These are phyloP conservation scores for Cichladusa arquata DNA, from an alignment of 2,113 vertebrate genomes.

Conservation along the genomic window DNA sequence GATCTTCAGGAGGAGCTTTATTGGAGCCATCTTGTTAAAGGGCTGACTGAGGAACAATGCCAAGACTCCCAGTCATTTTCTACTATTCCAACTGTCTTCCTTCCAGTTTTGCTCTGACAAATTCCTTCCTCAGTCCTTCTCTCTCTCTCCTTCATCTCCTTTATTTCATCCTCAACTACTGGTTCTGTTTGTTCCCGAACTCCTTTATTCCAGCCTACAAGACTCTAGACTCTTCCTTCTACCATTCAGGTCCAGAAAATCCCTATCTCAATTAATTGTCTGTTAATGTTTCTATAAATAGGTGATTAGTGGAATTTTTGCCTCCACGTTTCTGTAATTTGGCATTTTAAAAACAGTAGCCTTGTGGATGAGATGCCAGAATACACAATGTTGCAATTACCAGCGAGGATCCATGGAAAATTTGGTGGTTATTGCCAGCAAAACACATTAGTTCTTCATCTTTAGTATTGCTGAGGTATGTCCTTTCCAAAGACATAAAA, in stretches of 20 bases:
- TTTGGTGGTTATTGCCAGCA: not conserved
- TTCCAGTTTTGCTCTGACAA: not conserved
- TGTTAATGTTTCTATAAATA: not conserved
- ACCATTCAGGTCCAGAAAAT: not conserved
- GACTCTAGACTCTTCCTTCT: not conserved
- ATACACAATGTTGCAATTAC: not conserved
- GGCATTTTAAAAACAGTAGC: not conserved
- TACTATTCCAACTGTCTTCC: not conserved
- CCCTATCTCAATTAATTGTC: not conserved
- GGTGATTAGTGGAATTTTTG: not conserved
- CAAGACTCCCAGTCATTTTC: not conserved
- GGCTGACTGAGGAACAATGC: not conserved
- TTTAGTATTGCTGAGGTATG: not conserved
- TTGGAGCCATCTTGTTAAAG: not conserved
- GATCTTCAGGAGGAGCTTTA: not conserved
- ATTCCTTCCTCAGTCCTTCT: not conserved
- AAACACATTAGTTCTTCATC: not conserved
- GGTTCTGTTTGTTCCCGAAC: not conserved
- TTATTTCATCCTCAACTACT: not conserved
- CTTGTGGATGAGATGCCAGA: not conserved
- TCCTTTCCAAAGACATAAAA: not conserved
- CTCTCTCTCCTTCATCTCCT: not conserved
- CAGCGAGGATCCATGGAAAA: not conserved
- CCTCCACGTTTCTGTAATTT: not conserved
- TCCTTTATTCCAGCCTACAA: rapidly evolving